Evolutionary conservation across 2,888 invertebrate genomes (phyloP), one percentile per base, ranked within the genome.

Genomic region (Archaeoteleia sp.): DNA sequence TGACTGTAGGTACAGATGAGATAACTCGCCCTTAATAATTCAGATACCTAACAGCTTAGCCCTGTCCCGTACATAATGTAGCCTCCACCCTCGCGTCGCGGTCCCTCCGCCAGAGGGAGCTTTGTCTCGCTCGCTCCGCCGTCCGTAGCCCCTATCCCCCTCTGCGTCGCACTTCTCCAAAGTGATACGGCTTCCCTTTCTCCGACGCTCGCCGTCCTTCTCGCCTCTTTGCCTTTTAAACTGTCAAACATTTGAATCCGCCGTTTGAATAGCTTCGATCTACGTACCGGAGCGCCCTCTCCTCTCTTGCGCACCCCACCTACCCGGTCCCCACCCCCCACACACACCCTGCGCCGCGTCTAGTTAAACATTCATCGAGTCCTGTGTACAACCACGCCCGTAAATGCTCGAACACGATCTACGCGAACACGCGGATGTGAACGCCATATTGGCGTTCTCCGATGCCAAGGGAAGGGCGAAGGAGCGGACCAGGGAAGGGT

Each of bases 11-110:
- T 79, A 80, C 78, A 81, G 80, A 81, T 74, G 84, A 82, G 83
- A 82, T 83, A 84, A 83, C 81, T 79, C 74, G 77, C 57, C 45
- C 70, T 85, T 79, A 85, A 85, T 84, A 84, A 85, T 85, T 84
- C 83, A 85, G 78, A 67, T 71, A 81, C 80, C 82, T 85, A 85
- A 85, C 84, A 85, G 85, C 85, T 84, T 85, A 84, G 84, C 81
- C 83, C 79, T 84, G 85, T 85, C 81, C 82, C 80, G 80, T 85
- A 80, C 84, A 85, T 85, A 84, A 85, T 84, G 84, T 76, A 85
- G 79, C 77, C 79, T 71, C 75, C 76, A 72, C 76, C 65, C 74
- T 58, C 67, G 42, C 71, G 58, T 48, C 54, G 58, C 63, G 32
- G 54, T 49, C 58, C 57, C 61, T 48, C 40, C 53, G 39, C 29